These are phyloP conservation scores for Anolis sagrei DNA, from an alignment of 2,113 vertebrate species.

Conservation along the genomic window DNA sequence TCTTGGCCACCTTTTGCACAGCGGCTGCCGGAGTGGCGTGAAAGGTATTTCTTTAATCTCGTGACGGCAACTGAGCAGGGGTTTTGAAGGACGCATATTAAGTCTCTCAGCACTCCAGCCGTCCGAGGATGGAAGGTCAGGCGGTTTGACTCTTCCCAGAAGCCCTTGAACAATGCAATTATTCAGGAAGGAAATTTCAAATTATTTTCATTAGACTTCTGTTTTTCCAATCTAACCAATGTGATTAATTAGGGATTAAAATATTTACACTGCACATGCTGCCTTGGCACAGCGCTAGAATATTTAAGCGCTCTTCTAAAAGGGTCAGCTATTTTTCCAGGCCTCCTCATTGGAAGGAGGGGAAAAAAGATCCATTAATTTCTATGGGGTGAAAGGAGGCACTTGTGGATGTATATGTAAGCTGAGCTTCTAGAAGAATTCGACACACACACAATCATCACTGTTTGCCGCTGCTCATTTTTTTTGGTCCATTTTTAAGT, in stretches of 20 bases:
- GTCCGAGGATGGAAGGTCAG: slow-evolving; percentile 82
- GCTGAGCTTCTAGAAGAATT: neutral
- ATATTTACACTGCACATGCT: slow-evolving; percentile 89
- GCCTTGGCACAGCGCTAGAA: slow-evolving; percentile 84
- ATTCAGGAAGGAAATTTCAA: slow-evolving; percentile 89
- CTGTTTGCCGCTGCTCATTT: no score
- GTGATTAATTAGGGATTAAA: slow-evolving; percentile 91
- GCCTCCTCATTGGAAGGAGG: slow-evolving; percentile 70
- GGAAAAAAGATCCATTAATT: slow-evolving; percentile 47
- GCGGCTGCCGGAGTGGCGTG: slow-evolving; percentile 74
- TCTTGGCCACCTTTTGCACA: slow-evolving; percentile 71
- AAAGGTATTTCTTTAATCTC: slow-evolving; percentile 81
- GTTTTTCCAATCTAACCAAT: slow-evolving; percentile 89
- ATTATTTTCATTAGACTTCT: slow-evolving; percentile 89
- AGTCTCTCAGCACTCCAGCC: slow-evolving; percentile 74
- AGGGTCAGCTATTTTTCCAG: slow-evolving; percentile 82
- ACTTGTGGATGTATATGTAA: neutral
- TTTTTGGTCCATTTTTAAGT: neutral
- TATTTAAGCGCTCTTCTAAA: slow-evolving; percentile 86
- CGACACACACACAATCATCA: neutral
- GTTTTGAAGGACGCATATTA: slow-evolving; percentile 78
- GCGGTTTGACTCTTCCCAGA: slow-evolving; percentile 84
- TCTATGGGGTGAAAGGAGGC: neutral
- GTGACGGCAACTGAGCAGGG: slow-evolving; percentile 71
- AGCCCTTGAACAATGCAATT: slow-evolving; percentile 86